Base-by-base conservation (phyloP, 1,140 invertebrate genomes). In the Listronotus bonariensis region DNA sequence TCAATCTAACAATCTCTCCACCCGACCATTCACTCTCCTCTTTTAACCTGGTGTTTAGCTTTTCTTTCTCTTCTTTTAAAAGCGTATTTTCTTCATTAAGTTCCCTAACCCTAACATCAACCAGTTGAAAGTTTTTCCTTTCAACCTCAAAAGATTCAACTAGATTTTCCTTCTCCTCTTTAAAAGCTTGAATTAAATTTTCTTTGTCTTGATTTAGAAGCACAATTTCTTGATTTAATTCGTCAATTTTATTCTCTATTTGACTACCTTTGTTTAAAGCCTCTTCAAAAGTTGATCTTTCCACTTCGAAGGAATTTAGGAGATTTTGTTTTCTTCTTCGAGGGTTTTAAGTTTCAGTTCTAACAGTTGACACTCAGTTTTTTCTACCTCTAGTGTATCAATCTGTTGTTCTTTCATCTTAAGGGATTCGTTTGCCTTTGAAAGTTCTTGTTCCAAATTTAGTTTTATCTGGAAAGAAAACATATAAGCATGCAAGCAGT, bases 321-420 rank as follows among this genome's bases (percentile, higher is more conserved):
- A 70, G 20, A 10, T 65, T 68, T 65, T 45, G 10, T 72, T 69
- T 43, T 72, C 67, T 32, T 72, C 67, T 48, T 72, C 66, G 10
- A 67, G 15, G 11, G 62, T 34, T 38, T 48, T 58, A 11, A 72
- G 14, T 56, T 80, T 75, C 65, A 67, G 57, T 67, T 74, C 67
- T 18, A 78, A 61, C 38, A 68, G 10, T 11, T 52, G 46, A 41
- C 60, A 66, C 46, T 71, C 66, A 17, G 55, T 58, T 67, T 80
- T 73, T 68, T 81, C 81, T 26, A 77, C 73, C 65, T 80, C 67
- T 8, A 63, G 6, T 8, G 58, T 14, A 52, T 64, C 18, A 6
- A 66, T 58, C 48, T 77, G 67, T 31, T 67, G 59, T 36, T 78
- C 69, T 0, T 70, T 65, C 38, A 69, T 65, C 14, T 68, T 67